Percentiles rank a stretch among this genome's conserved stretches.
Evolutionary conservation across 2,797 vertebrate species (phyloP).

Genomic region (Pseudocheirus occidentalis): DNA sequence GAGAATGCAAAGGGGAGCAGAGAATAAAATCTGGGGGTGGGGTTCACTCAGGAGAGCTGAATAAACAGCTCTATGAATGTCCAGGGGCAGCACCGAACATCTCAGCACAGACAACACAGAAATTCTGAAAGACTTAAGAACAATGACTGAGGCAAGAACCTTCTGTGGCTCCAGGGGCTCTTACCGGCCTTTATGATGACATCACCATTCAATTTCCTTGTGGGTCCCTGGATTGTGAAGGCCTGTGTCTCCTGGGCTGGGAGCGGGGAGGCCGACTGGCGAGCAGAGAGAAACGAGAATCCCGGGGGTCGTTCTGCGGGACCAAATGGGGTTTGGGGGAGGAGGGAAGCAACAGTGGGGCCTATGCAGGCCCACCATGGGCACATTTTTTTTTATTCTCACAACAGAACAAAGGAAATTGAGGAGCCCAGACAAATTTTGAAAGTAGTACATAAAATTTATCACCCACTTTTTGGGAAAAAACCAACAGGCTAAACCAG

Average conservation of each 20-base stretch:
- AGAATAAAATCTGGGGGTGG: background rate
- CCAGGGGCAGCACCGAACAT: background rate
- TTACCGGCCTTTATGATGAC: background rate
- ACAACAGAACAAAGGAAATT: background rate
- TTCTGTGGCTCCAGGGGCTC: background rate
- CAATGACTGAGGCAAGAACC: background rate
- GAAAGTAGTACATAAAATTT: background rate
- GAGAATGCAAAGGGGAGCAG: background rate
- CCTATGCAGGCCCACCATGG: background rate
- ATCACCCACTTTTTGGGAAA: background rate
- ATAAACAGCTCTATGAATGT: background rate
- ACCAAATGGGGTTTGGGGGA: background rate
- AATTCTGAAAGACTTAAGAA: background rate
- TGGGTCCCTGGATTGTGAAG: too few species aligned
- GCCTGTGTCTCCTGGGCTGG: too few species aligned
- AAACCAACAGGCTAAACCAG: background rate
- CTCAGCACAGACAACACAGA: background rate
- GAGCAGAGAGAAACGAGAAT: too few species aligned
- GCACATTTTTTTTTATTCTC: background rate
- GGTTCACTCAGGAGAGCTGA: background rate
- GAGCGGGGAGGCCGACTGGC: too few species aligned
- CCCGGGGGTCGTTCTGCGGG: background rate
- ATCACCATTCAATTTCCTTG: too few species aligned
- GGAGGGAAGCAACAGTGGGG: background rate
- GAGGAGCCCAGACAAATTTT: background rate